These are phyloP conservation scores for Megaceryle torquata DNA, from an alignment of 2,113 vertebrate genomes.

Conservation along the genomic window DNA sequence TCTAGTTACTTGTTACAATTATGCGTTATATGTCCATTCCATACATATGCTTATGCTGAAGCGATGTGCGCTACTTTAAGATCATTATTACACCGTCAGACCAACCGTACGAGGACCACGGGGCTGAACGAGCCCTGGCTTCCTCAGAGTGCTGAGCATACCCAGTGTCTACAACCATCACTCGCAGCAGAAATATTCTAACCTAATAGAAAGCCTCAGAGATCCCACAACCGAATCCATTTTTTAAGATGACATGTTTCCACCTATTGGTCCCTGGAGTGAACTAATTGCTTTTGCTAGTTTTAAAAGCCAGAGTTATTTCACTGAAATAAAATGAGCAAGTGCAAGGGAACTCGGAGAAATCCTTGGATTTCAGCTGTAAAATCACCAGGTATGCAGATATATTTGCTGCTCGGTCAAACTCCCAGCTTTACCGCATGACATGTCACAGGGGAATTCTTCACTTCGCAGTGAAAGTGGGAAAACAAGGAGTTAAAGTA, in stretches of 20 bases:
- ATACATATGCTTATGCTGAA: not conserved
- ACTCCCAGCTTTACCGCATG: not conserved
- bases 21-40: not conserved
- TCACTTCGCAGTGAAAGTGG: not conserved
- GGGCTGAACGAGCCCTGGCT: not conserved
- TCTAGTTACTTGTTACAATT: slow-evolving; percentile 16
- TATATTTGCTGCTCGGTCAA: not conserved
- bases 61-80: not conserved
- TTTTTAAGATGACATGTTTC: slow-evolving; percentile 39
- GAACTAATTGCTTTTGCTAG: slow-evolving; percentile 30
- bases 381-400: not conserved
- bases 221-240: slow-evolving; percentile 15
- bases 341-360: not conserved
- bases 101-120: not conserved
- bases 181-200: not conserved
- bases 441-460: not conserved
- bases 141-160: not conserved
- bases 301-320: slow-evolving; percentile 31
- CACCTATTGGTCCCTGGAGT: slow-evolving; percentile 17
- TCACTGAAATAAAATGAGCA: not conserved
- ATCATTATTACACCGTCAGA: not conserved
- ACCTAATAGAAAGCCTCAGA: not conserved
- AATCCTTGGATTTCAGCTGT: not conserved
- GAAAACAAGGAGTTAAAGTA: slow-evolving; percentile 32
- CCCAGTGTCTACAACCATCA: not conserved